Evolutionary conservation across 2,113 vertebrate genomes (phyloP), one percentile per base, ranked within the genome.

Genomic region (Solea solea): DNA sequence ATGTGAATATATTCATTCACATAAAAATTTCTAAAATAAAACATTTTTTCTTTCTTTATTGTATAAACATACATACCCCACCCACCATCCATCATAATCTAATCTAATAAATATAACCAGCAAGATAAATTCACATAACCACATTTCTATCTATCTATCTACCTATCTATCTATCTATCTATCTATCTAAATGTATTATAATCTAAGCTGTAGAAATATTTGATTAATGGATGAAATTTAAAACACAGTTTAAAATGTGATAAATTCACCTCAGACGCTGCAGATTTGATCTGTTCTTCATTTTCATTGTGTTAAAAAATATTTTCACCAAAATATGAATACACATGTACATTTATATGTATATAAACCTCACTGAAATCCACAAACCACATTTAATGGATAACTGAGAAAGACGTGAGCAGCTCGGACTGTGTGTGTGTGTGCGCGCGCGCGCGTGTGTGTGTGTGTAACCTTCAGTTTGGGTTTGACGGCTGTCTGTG

Each of bases 391-490:
- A 11, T 69, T 50, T 52, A 51, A 34, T 86, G 83, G 76, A 81
- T 72, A 49, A 44, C 49, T 52, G 41, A 64, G 70, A 51, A 39
- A 61, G 49, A 51, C 59, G 52, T 7, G 57, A 73, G 58, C 58
- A 70, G 39, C 78, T 27, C 44, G 58, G 50, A 62, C 50, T 69
- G 67, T 73, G 8, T 73, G 11, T 63, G 41, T 68, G 66, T 80
- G 73, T 78, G 21, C 21, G 21, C 21, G 21, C 21, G 21, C 21
- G 21, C 21, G 65, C 39, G 56, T 76, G 48, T 69, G 73, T 78
- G 57, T 45, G 61, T 75, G 56, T 76, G 72, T 76, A 81, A 88
- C 77, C 82, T 76, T 58, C 70, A 72, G 81, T 75, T 81, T 66
- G 66, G 48, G 34, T 75, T 76, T 84, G 78, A 82, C 8, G 64